Evolutionary conservation across 2,113 vertebrate genomes (phyloP), one percentile per base, ranked within the genome.

Genomic region (Spilogale gracilis): DNA sequence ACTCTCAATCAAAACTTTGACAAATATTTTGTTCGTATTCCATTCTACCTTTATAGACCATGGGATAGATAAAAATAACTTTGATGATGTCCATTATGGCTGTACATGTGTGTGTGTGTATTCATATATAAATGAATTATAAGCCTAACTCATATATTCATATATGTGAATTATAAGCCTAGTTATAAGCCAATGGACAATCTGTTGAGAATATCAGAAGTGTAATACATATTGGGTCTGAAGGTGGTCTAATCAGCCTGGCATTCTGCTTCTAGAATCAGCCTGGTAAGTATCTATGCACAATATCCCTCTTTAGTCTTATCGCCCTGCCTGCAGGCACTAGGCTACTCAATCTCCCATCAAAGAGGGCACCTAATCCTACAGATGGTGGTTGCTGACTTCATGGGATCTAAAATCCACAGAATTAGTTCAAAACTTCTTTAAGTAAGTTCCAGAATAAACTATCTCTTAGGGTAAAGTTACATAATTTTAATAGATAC

Each of bases 381-480:
- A 4, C 32, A 54, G 83, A 10, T 73, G 21, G n/a, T 12, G 2
- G 25, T 48, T 76, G 32, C 23, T 94, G 74, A 92, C 48, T 78
- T 73, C 60, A 88, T 90, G 94, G 38, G 20, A 84, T 20, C 43
- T 84, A 95, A 93, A 93, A 90, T 48, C 25, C 76, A 76, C 69
- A 89, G 83, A 96, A 89, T 48, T 13, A 92, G 25, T 48, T 84
- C 76, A 65, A 88, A 84, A 87, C 18, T 21, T 74, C 65, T 89
- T 95, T 52, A 92, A 95, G 76, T 89, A 82, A 78, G 3, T 81
- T 96, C 94, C 48, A 58, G 96, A 92, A 83, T 80, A 71, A 5
- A 88, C 25, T 48, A 81, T 56, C 52, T 38, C 65, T 65, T 80
- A 84, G 45, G 48, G n/a, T 54, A 67, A 80, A 45, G 25, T 88